A percentile compares a stretch with the other conserved stretches of the same genome.
phyloP scores from a whole-genome alignment of 2,113 vertebrate species.

The Varanus salvator region DNA sequence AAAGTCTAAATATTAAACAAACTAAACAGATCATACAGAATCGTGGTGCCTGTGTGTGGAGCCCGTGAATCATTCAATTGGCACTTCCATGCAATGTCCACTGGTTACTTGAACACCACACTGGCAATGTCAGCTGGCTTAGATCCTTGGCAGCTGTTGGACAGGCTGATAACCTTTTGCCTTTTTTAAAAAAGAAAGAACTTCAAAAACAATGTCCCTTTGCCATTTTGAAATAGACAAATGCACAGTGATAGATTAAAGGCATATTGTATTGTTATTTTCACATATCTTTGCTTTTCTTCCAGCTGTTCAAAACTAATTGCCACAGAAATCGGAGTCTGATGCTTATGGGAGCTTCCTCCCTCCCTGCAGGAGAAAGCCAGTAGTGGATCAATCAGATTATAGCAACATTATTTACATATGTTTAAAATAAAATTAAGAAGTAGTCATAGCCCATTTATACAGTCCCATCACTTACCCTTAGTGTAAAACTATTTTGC shows the following conservation, averaged over 20 bases:
- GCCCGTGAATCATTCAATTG: background rate
- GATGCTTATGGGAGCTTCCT: background rate
- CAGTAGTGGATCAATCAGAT: constrained; percentile 4
- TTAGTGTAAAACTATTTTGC: constrained; percentile 26
- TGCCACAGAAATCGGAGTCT: constrained; percentile 29
- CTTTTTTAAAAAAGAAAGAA: background rate
- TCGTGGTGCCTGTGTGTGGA: background rate
- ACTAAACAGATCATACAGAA: too few relatives aligned
- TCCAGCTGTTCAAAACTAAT: constrained; percentile 24
- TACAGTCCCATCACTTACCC: constrained; percentile 24
- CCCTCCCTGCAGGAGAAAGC: constrained; percentile 2
- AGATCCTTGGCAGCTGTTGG: background rate
- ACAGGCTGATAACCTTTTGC: background rate
- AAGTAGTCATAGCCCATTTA: constrained; percentile 30
- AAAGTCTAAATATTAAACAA: too few relatives aligned
- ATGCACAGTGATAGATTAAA: background rate
- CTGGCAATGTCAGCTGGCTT: background rate
- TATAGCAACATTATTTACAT: constrained; percentile 44
- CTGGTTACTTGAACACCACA: background rate
- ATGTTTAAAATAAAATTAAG: constrained; percentile 50
- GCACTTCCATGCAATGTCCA: background rate
- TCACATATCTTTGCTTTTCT: constrained; percentile 33
- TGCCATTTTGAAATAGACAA: background rate
- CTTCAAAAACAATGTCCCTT: background rate
- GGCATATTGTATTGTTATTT: constrained; percentile 18